A percentile compares a stretch with the other conserved stretches of the same genome.
phyloP scores from a whole-genome alignment of 2,113 vertebrate genomes.

The Etheostoma cragini region DNA sequence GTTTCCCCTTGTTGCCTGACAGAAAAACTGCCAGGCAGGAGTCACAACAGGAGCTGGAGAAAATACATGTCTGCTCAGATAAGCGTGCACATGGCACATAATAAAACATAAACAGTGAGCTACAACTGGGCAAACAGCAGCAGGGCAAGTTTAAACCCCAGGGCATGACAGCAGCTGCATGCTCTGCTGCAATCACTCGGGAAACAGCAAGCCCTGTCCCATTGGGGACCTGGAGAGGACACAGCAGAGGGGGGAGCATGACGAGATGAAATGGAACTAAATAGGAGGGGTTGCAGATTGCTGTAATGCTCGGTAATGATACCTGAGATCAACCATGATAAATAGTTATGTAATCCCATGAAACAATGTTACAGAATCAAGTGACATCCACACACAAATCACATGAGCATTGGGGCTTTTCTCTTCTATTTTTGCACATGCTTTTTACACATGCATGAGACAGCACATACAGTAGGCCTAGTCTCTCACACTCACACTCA shows the following conservation, averaged over 20 bases:
- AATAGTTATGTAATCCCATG: conserved; percentile 34
- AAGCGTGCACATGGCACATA: neutral
- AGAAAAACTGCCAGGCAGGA: conserved; percentile 27
- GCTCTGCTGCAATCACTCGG: conserved; percentile 6
- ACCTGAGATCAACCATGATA: conserved; percentile 47
- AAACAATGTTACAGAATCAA: conserved; percentile 33
- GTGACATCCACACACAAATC: conserved; percentile 5
- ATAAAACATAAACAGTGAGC: neutral
- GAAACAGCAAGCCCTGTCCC: conserved; percentile 43
- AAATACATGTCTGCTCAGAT: conserved; percentile 23
- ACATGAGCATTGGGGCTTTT: neutral
- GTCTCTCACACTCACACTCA: too few species aligned
- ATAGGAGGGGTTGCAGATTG: neutral
- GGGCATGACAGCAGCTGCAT: conserved; percentile 45
- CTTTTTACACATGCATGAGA: neutral
- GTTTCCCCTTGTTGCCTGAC: conserved; percentile 22
- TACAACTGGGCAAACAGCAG: conserved; percentile 30
- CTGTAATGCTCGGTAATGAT: conserved; percentile 16
- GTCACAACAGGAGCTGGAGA: conserved; percentile 49
- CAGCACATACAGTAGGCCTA: neutral
- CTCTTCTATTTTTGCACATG: neutral
- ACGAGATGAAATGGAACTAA: conserved; percentile 6
- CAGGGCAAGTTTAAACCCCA: conserved; percentile 9
- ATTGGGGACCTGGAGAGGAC: conserved; percentile 27
- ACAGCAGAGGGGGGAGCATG: neutral